Percentiles rank a stretch among this genome's conserved stretches.
These are phyloP conservation scores for Myodes glareolus DNA, from an alignment of 2,113 vertebrate species.

Conservation along the genomic window DNA sequence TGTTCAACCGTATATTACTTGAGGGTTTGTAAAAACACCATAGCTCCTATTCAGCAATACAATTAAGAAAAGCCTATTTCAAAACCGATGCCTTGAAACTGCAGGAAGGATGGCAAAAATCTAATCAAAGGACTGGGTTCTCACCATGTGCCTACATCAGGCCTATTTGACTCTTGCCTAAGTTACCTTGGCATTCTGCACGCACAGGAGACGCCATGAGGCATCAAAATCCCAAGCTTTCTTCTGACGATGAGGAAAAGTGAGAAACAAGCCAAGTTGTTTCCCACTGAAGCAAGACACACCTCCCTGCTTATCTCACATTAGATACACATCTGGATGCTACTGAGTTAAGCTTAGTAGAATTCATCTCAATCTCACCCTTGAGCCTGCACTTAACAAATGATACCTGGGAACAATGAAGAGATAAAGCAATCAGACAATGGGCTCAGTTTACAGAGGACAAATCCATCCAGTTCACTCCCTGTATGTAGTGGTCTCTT, in stretches of 20 bases:
- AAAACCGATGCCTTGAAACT: neutral
- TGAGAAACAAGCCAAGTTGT: neutral
- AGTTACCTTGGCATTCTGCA: neutral
- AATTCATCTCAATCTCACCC: neutral
- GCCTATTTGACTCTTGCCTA: neutral
- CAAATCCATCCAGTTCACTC: neutral
- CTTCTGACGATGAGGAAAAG: neutral
- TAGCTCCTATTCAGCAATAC: neutral
- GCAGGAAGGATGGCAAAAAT: neutral
- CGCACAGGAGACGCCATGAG: neutral
- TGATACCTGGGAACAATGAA: neutral
- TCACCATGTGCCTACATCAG: neutral
- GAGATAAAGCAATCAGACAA: neutral
- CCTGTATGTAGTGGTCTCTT: neutral
- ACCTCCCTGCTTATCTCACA: slow-evolving; percentile 22
- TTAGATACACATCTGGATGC: neutral
- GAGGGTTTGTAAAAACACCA: neutral
- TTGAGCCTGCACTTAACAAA: neutral
- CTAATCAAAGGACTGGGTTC: neutral
- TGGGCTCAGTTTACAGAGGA: neutral
- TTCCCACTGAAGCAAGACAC: slow-evolving; percentile 7
- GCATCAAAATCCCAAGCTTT: neutral
- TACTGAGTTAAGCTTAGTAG: neutral
- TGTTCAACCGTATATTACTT: neutral
- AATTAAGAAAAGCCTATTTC: neutral